Base-by-base conservation (phyloP, 2,888 invertebrate species). In the Oithona nana region DNA sequence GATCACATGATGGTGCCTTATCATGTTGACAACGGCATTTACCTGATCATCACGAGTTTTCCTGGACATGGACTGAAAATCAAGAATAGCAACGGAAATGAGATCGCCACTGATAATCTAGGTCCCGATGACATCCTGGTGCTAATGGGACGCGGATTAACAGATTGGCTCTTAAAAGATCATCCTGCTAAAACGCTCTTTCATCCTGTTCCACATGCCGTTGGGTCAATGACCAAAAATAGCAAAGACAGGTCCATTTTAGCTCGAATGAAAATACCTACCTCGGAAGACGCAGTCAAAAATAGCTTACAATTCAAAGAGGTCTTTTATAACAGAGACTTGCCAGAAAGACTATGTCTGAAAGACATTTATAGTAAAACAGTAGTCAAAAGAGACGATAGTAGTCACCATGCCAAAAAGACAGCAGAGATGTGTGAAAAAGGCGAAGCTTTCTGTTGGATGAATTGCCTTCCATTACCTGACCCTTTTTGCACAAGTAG, bases 211-310 rank as follows among this genome's bases (percentile, higher is more conserved):
- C 62, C 62, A 16, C 62, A 62, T 49, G 39, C 62, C 1, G 62
- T 62, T 20, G 26, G 20, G 20, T n/a, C 56, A n/a, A 39, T 55
- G 29, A 28, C 13, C 6, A 11, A 20, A 20, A 22, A 6, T 6
- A 56, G 13, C 4, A 11, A 29, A 24, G 16, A 56, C n/a, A 28
- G 62, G 48, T 28, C n/a, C 22, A 29, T 62, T 2, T 62, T 29
- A 39, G 62, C 62, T 24, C 52, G 62, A 55, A 62, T 62, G 62
- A 62, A 62, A 39, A 56, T 62, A 22, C 56, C 54, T 26, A 55
- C 62, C 8, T 28, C 57, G 48, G 62, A 62, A 26, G 62, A 55
- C n/a, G n/a, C n/a, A n/a, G n/a, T n/a, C n/a, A n/a, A n/a, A n/a
- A n/a, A n/a, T n/a, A n/a, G n/a, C n/a, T n/a, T n/a, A n/a, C n/a